Conservation (phyloP, 2,113 vertebrate species). For the Lycaon pictus region DNA sequence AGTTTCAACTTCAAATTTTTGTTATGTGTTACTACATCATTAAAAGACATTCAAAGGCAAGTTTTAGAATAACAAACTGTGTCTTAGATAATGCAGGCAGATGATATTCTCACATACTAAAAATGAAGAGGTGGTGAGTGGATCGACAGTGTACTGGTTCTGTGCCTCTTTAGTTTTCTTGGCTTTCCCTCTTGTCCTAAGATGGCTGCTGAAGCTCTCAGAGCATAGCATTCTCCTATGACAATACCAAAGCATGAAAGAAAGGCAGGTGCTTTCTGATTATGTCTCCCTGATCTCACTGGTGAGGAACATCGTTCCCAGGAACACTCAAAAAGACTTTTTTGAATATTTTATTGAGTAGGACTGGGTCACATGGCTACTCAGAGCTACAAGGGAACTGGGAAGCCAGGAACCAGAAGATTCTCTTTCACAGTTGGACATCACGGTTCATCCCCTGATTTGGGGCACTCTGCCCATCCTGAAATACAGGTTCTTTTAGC, state of each 20-base stretch:
- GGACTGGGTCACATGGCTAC: neutral
- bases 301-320: neutral
- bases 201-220: neutral
- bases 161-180: neutral
- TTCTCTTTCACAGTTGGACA: neutral
- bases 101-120: neutral
- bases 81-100: neutral
- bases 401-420: neutral
- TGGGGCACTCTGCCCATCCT: neutral
- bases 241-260: neutral
- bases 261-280: neutral
- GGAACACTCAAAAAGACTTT: neutral
- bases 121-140: neutral
- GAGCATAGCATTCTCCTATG: neutral
- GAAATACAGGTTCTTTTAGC: neutral
- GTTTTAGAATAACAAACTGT: neutral
- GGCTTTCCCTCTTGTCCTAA: neutral
- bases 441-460: neutral
- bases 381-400: neutral
- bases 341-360: neutral
- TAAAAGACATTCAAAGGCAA: neutral
- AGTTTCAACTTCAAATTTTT: conserved; percentile 38
- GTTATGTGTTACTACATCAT: neutral
- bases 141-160: neutral
- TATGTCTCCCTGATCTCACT: neutral